These are phyloP conservation scores for Apus apus DNA, from an alignment of 2,113 vertebrate species.

Conservation along the genomic window DNA sequence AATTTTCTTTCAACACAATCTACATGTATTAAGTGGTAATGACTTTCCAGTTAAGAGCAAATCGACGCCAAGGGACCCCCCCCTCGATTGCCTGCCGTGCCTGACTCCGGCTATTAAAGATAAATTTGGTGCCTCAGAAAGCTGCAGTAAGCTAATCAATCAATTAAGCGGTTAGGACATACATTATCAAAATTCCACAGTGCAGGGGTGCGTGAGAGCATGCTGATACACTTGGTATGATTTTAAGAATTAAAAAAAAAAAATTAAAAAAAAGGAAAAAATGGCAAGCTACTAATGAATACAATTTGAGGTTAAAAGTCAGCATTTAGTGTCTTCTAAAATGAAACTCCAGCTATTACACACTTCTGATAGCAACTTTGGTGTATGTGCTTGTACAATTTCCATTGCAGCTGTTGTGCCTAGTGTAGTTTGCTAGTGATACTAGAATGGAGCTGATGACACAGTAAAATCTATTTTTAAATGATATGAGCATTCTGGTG, in stretches of 20 bases:
- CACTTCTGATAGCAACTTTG: background rate
- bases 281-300: slow-evolving; percentile 43
- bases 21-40: slow-evolving; percentile 97
- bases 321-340: slow-evolving; percentile 54
- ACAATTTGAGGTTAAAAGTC: slow-evolving; percentile 60
- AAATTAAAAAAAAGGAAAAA: slow-evolving; percentile 40
- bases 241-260: slow-evolving; percentile 70
- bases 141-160: slow-evolving; percentile 89
- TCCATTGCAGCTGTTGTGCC: slow-evolving; percentile 1
- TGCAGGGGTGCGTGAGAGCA: slow-evolving; percentile 75
- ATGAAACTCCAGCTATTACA: slow-evolving; percentile 42
- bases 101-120: slow-evolving; percentile 91
- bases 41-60: slow-evolving; percentile 98
- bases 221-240: slow-evolving; percentile 77
- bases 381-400: background rate
- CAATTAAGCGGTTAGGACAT: slow-evolving; percentile 88
- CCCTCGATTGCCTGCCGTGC: slow-evolving; percentile 83
- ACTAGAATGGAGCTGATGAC: slow-evolving; percentile 40
- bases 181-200: slow-evolving; percentile 86
- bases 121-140: slow-evolving; percentile 89
- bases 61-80: slow-evolving; percentile 93
- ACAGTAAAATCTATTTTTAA: slow-evolving; percentile 62
- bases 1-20: slow-evolving; percentile 94
- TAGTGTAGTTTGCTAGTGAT: slow-evolving; percentile 2
- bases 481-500: background rate